These are phyloP conservation scores for Patella depressa DNA, from an alignment of 2,888 invertebrate genomes.

Conservation along the genomic window DNA sequence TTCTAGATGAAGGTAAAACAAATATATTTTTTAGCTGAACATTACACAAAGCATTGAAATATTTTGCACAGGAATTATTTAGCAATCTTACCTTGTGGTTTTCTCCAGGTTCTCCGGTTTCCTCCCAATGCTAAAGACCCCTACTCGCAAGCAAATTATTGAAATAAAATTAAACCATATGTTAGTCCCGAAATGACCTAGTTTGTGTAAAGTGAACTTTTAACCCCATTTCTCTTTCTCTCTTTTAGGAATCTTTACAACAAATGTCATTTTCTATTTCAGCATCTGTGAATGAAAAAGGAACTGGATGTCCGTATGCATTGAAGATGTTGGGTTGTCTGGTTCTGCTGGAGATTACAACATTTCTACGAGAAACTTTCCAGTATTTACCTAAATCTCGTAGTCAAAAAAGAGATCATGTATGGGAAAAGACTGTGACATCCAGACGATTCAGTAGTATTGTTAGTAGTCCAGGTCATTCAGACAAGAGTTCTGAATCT, in stretches of 20 bases:
- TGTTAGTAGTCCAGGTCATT: conserved; percentile 92
- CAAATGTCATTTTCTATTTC: conserved; percentile 16
- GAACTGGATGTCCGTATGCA: conserved; percentile 76
- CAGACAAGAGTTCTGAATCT: conserved; percentile 67
- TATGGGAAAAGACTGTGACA: conserved; percentile 63
- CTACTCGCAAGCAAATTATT: too few relatives aligned
- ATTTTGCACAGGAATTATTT: too few relatives aligned
- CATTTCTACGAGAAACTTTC: conserved; percentile 96
- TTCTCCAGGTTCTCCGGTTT: too few relatives aligned
- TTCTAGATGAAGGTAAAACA: conserved; percentile 82
- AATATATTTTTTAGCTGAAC: not conserved
- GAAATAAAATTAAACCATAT: too few relatives aligned
- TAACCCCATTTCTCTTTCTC: too few relatives aligned
- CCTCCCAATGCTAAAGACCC: too few relatives aligned
- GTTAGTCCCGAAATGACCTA: too few relatives aligned
- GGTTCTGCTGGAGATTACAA: conserved; percentile 95
- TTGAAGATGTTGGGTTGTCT: conserved; percentile 93
- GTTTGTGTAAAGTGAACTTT: too few relatives aligned
- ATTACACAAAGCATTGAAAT: too few relatives aligned
- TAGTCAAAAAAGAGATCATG: conserved; percentile 64
- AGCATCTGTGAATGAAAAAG: conserved; percentile 69
- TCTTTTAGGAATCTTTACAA: not conserved
- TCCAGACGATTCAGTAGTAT: conserved; percentile 94
- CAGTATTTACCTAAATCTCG: conserved; percentile 76
- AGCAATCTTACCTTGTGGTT: too few relatives aligned